Conservation (phyloP, 2,113 vertebrate genomes). For the Mesitornis unicolor region DNA sequence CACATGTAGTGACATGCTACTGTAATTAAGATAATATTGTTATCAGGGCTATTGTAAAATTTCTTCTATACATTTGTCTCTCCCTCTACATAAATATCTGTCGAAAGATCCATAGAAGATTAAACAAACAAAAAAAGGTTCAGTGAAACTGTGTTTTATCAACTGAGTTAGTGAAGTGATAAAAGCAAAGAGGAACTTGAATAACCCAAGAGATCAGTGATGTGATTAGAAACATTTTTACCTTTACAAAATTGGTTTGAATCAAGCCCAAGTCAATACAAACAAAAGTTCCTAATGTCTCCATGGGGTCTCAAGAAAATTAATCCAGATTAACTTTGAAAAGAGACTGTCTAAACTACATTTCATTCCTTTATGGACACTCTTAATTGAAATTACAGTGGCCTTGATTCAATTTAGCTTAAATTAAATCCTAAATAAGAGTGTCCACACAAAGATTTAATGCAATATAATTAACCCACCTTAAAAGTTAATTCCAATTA, state of each 20-base stretch:
- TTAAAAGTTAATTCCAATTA: slow-evolving; percentile 46
- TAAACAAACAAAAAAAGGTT: not conserved
- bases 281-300: slow-evolving; percentile 19
- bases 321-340: slow-evolving; percentile 48
- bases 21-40: not conserved
- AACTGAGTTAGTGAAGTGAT: not conserved
- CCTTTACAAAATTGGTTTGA: slow-evolving; percentile 29
- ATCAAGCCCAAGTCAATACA: not conserved
- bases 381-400: slow-evolving; percentile 55
- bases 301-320: not conserved
- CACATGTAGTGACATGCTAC: not conserved
- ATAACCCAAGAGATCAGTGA: not conserved
- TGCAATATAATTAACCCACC: slow-evolving; percentile 36
- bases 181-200: not conserved
- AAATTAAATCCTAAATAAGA: slow-evolving; percentile 49
- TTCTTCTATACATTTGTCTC: not conserved
- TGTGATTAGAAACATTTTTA: slow-evolving; percentile 20
- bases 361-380: slow-evolving; percentile 43
- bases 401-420: slow-evolving; percentile 46
- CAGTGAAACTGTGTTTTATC: not conserved
- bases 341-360: slow-evolving; percentile 15
- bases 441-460: slow-evolving; percentile 37
- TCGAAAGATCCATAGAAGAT: not conserved
- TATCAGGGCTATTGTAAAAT: not conserved
- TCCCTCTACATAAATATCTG: not conserved